A percentile compares a stretch with the other conserved stretches of the same genome.
Conservation (phyloP, 2,888 invertebrate genomes). For the Rotaria macrura region DNA sequence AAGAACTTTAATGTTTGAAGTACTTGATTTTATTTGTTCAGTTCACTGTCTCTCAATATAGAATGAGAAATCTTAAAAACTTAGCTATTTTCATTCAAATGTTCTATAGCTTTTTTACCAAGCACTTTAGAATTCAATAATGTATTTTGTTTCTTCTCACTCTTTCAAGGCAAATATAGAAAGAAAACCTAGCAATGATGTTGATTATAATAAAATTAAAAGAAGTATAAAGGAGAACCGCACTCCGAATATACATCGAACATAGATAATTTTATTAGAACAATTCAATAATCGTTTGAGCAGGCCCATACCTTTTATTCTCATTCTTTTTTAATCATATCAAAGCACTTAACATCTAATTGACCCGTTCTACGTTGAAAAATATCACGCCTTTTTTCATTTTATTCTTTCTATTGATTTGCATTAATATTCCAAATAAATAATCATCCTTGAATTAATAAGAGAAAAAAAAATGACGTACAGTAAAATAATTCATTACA, state of each 20-base stretch:
- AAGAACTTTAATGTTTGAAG: neutral
- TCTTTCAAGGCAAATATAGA: neutral
- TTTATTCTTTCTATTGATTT: neutral
- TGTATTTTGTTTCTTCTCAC: neutral
- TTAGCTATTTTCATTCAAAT: neutral
- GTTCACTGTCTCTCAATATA: neutral
- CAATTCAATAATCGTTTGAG: neutral
- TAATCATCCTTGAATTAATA: too few species aligned
- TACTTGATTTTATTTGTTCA: neutral
- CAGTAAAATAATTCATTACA: too few species aligned
- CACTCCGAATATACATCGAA: neutral
- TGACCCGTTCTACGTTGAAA: neutral
- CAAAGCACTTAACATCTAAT: neutral
- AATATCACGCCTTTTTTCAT: neutral
- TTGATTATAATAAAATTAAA: neutral
- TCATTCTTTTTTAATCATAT: neutral
- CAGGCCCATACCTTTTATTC: neutral
- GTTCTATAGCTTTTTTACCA: neutral
- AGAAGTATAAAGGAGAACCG: neutral
- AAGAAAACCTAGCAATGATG: neutral
- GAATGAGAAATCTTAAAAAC: neutral
- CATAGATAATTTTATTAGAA: neutral
- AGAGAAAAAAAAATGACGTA: too few species aligned
- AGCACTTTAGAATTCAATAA: neutral
- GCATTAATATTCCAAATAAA: neutral